Conservation (phyloP, 2,113 vertebrate genomes). For the Recurvirostra avosetta region DNA sequence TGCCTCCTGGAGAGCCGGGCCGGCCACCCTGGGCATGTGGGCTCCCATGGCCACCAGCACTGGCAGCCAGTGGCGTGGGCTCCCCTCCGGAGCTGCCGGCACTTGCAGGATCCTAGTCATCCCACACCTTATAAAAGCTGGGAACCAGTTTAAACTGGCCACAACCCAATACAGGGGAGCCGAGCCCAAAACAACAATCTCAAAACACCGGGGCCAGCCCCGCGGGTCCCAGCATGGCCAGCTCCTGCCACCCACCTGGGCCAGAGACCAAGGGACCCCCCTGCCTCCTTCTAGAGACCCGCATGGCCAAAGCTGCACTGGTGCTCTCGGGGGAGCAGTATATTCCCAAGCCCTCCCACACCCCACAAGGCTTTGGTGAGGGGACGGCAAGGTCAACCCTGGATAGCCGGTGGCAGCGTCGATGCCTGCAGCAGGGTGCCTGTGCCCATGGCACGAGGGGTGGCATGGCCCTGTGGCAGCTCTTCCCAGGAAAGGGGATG, state of each 20-base stretch:
- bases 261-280: too few relatives aligned
- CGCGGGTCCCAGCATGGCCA: rapidly evolving
- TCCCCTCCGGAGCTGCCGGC: background rate
- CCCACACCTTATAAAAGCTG: slow-evolving; percentile 33
- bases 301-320: rapidly evolving
- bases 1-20: rapidly evolving
- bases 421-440: rapidly evolving
- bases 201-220: background rate
- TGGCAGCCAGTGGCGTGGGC: rapidly evolving
- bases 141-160: slow-evolving; percentile 4
- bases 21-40: rapidly evolving
- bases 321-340: rapidly evolving
- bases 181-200: slow-evolving; percentile 28
- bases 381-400: too few relatives aligned
- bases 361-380: rapidly evolving
- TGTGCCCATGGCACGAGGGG: background rate
- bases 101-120: background rate
- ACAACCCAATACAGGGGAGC: background rate
- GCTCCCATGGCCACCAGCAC: background rate
- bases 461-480: rapidly evolving
- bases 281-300: background rate
- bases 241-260: background rate
- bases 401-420: rapidly evolving
- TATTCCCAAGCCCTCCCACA: background rate
- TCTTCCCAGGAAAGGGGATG: background rate